Evolutionary conservation across 1,140 invertebrate genomes (phyloP), one percentile per base, ranked within the genome.

Genomic region (Drosophila yakuba): DNA sequence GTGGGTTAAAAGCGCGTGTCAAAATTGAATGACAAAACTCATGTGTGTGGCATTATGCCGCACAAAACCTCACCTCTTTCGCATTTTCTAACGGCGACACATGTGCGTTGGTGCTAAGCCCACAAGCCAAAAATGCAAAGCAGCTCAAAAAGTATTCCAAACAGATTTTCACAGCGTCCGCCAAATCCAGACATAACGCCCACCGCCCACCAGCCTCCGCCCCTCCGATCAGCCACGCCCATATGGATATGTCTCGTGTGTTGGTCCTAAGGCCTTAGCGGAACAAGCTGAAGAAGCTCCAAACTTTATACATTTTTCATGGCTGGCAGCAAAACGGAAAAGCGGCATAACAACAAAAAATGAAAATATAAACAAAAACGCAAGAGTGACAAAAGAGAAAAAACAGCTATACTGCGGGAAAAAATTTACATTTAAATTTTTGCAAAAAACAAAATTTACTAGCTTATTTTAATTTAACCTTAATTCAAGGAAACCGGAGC

Each of bases 11-110:
- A 67, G 71, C 78, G 64, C 66, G 51, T 78, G 74, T 88, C 75
- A 88, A 82, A 82, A 86, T 86, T 86, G 83, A 88, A 88, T 86
- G 83, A 86, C 84, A 86, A 88, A 88, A 79, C 82, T 81, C 84
- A 83, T 79, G 75, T 88, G 82, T 75, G 52, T 44, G 58, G 82
- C 69, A 78, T 78, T 69, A 69, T 52, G 50, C 32, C 15, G 50
- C 32, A 20, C 12, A 36, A 36, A 35, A 35, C 32, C 15, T 28
- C 11, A 4, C n/a, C 11, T 10, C 14, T 10, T 10, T 11, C 2
- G 35, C 47, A 45, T 54, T 54, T 54, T 54, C 51, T 28, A 35
- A 12, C 35, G 51, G 32, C 59, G 38, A 64, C 64, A 68, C 64
- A 66, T 68, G 60, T 64, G 61, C 60, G 23, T 63, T 17, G 35